Percentiles rank a stretch among this genome's conserved stretches.
phyloP scores from a whole-genome alignment of 2,797 vertebrate genomes.

The Cyclopterus lumpus region DNA sequence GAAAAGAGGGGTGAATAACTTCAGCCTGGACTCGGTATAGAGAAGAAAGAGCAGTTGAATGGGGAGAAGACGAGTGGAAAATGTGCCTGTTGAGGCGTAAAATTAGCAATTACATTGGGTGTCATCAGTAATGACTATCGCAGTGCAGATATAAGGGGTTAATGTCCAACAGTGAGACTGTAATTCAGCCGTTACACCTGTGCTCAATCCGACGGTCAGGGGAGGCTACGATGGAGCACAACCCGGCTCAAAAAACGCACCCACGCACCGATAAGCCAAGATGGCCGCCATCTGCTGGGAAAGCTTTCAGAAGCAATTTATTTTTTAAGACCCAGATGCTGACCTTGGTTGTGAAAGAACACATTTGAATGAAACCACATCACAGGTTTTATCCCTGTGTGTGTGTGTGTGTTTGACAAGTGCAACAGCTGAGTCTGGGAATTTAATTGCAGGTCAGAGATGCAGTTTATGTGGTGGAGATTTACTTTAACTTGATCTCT shows the following conservation, averaged over 20 bases:
- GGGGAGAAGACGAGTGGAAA: slow-evolving; percentile 86
- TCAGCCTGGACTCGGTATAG: slow-evolving; percentile 86
- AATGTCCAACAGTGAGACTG: slow-evolving; percentile 90
- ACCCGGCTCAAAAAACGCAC: slow-evolving; percentile 80
- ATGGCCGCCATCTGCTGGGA: slow-evolving; percentile 87
- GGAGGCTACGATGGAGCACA: slow-evolving; percentile 76
- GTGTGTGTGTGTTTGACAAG: slow-evolving; percentile 27
- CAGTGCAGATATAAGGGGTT: slow-evolving; percentile 93
- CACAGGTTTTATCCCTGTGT: slow-evolving; percentile 52
- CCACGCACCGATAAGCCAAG: slow-evolving; percentile 87
- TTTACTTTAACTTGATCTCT: slow-evolving; percentile 21
- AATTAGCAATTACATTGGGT: slow-evolving; percentile 98
- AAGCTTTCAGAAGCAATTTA: slow-evolving; percentile 88
- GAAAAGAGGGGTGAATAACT: slow-evolving; percentile 88
- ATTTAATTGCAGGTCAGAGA: slow-evolving; percentile 58
- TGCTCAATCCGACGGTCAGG: slow-evolving; percentile 88
- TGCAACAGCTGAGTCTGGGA: slow-evolving; percentile 37
- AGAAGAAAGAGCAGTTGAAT: slow-evolving; percentile 77
- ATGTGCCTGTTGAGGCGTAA: slow-evolving; percentile 93
- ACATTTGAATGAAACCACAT: slow-evolving; percentile 78
- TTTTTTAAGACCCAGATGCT: slow-evolving; percentile 83
- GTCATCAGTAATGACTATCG: slow-evolving; percentile 99
- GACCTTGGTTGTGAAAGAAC: slow-evolving; percentile 78
- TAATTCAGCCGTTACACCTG: slow-evolving; percentile 94
- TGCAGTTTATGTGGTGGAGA: slow-evolving; percentile 21